Conservation (phyloP, 35 echinoderm and acorn worm species). For the Acanthaster planci region DNA sequence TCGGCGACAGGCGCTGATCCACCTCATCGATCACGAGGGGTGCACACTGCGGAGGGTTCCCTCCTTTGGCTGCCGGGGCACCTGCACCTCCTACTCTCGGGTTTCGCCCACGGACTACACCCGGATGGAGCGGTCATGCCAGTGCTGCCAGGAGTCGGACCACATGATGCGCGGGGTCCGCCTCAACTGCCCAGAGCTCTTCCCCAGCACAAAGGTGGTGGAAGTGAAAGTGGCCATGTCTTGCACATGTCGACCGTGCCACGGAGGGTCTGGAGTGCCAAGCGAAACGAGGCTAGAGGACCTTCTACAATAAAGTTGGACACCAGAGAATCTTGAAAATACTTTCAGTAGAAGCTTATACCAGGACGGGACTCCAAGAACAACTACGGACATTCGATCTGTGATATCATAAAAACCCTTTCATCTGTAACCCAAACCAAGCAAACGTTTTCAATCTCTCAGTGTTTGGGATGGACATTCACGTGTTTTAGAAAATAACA, state of each 20-base stretch:
- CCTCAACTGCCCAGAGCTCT: slow-evolving; percentile 42
- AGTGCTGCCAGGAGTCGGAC: slow-evolving; percentile 62
- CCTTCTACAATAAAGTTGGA: not conserved
- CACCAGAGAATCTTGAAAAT: no score
- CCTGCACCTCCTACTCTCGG: slow-evolving; percentile 51
- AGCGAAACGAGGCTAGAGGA: slow-evolving; percentile 5
- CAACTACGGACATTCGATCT: no score
- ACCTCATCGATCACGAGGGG: slow-evolving; percentile 36
- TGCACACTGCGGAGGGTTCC: slow-evolving; percentile 21
- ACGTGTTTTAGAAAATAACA: no score
- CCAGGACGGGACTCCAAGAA: no score
- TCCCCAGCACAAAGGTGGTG: slow-evolving; percentile 19
- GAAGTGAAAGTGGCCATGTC: slow-evolving; percentile 22
- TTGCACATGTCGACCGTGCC: slow-evolving; percentile 61
- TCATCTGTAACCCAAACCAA: no score
- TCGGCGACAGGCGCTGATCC: not conserved
- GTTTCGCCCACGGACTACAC: slow-evolving; percentile 62
- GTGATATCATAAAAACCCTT: no score
- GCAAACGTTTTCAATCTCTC: no score
- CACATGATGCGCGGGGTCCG: not conserved
- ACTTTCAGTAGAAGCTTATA: no score
- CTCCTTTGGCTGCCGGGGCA: slow-evolving; percentile 51
- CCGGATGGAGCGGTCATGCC: slow-evolving; percentile 54
- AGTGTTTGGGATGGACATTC: no score
- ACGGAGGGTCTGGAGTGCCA: not conserved